Percentiles rank a stretch among this genome's conserved stretches.
These are phyloP conservation scores for Colletes gigas DNA, from an alignment of 1,140 invertebrate genomes.

Conservation along the genomic window DNA sequence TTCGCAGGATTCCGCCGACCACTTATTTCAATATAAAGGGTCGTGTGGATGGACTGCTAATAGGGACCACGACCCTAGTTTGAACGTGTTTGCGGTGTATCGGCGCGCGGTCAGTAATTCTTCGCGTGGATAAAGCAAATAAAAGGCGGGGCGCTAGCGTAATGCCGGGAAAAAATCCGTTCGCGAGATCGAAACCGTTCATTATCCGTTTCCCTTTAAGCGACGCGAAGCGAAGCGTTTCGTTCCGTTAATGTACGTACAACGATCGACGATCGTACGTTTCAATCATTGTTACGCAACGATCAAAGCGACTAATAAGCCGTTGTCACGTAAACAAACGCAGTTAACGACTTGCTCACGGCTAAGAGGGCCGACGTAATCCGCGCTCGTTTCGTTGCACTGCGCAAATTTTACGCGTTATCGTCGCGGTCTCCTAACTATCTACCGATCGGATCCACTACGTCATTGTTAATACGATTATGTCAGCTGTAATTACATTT, in stretches of 20 bases:
- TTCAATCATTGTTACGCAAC: slow-evolving; percentile 41
- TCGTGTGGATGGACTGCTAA: no score
- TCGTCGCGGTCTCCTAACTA: not conserved
- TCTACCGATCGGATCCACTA: not conserved
- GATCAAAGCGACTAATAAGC: slow-evolving; percentile 36
- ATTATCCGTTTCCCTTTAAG: slow-evolving; percentile 30
- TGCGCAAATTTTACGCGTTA: not conserved
- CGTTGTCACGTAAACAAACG: slow-evolving; percentile 30
- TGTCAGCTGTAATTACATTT: no score
- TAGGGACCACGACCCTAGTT: not conserved
- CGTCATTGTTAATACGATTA: not conserved
- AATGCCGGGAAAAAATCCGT: not conserved
- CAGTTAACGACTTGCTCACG: slow-evolving; percentile 19
- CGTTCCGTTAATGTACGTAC: slow-evolving; percentile 11
- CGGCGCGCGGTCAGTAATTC: not conserved
- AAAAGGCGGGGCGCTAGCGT: slow-evolving; percentile 7
- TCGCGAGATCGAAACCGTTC: slow-evolving; percentile 14
- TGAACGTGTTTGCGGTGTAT: no score
- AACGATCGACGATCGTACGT: slow-evolving; percentile 21
- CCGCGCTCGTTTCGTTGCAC: not conserved
- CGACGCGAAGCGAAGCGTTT: slow-evolving; percentile 5
- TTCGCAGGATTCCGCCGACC: no score
- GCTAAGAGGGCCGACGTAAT: slow-evolving; percentile 12
- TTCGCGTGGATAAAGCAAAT: slow-evolving; percentile 1
- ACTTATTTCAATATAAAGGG: no score